phyloP scores from a whole-genome alignment of 2,797 vertebrate species.

The Malacoraja senta region DNA sequence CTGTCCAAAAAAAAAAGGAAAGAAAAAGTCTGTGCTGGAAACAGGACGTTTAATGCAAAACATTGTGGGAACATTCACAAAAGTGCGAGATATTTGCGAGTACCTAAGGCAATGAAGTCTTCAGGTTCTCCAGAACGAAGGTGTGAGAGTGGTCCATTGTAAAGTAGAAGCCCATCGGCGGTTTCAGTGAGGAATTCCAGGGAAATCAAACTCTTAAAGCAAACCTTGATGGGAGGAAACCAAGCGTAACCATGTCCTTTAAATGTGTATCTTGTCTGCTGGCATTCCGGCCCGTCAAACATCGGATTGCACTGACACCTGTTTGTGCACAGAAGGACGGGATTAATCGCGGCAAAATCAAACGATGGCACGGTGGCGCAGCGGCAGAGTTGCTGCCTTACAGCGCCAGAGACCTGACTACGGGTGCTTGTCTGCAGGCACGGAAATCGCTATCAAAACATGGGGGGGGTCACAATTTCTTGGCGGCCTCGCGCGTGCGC shows the following conservation, averaged over 20 bases:
- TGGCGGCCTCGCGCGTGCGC: no score
- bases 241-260: constrained; percentile 74
- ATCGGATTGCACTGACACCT: constrained; percentile 73
- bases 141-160: constrained; percentile 63
- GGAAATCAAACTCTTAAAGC: constrained; percentile 74
- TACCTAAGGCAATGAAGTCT: constrained; percentile 76
- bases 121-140: constrained; percentile 55
- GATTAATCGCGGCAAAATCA: neutral
- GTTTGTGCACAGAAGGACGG: neutral
- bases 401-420: no score
- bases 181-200: constrained; percentile 75
- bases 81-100: constrained; percentile 40
- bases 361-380: neutral
- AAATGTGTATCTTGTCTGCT: constrained; percentile 78
- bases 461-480: no score
- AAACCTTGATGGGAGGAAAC: constrained; percentile 74
- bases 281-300: constrained; percentile 77
- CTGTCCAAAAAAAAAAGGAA: neutral
- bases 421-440: no score
- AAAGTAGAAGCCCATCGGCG: constrained; percentile 70
- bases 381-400: no score
- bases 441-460: no score
- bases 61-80: no score
- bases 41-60: no score
- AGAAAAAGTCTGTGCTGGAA: no score